Base-by-base conservation (phyloP, 2,888 invertebrate species). In the Thecophora atra region DNA sequence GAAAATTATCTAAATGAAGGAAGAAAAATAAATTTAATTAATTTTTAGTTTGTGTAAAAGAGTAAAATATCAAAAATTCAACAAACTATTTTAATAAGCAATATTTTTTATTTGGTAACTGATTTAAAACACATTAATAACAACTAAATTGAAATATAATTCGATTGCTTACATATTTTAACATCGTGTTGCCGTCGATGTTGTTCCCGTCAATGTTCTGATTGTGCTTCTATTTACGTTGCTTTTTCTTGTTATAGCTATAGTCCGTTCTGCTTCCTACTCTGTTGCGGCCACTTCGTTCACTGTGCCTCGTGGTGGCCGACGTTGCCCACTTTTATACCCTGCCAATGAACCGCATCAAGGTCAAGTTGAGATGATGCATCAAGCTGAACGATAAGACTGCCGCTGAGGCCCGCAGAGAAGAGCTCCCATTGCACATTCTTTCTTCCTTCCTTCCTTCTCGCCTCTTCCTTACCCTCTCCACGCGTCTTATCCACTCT, bases 1-100 rank as follows among this genome's bases (percentile, higher is more conserved):
- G 66, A 84, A 74, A 13, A 83, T 73, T n/a, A 79, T 74, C 74
- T 72, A 11, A 37, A 37, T 37, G 8, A 30, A 11, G 3, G 11
- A 11, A 37, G 37, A 37, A 37, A 37, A 30, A n/a, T n/a, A n/a
- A n/a, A n/a, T n/a, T n/a, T n/a, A n/a, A n/a, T n/a, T n/a, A n/a
- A n/a, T n/a, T n/a, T n/a, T n/a, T n/a, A n/a, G n/a, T n/a, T n/a
- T n/a, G n/a, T n/a, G 30, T 37, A 37, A 37, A 37, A 37, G 11
- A 37, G 5, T 30, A 30, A 37, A 37, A 8, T 37, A 37, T 37
- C 11, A 37, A 37, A 37, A 37, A 11, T 37, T 52, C 13, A 52
- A 13, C 52, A 19, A 52, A 52, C n/a, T 47, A 15, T 1, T 21
- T 15, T 19, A 42, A 17, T 44, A 4, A 15, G n/a, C 21, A 4